Conservation (phyloP, 2,797 vertebrate species). For the Streptopelia turtur region DNA sequence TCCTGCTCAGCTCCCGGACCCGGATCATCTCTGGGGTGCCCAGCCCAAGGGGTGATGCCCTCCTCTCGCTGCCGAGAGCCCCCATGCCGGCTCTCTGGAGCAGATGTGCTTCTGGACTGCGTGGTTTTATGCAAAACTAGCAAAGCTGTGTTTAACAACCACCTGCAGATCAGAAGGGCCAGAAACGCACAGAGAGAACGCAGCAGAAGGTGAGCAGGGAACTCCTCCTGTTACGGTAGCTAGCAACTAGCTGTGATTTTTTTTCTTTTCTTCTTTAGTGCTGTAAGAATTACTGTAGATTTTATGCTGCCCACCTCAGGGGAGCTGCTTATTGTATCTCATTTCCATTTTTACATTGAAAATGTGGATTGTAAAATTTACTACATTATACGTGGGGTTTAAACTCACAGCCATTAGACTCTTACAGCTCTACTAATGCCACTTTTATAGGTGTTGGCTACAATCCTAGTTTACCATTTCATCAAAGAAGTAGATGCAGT, state of each 20-base stretch:
- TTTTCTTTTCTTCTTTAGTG: slow-evolving; percentile 13
- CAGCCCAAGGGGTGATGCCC: neutral
- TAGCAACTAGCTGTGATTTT: neutral
- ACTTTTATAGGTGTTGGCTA: slow-evolving; percentile 71
- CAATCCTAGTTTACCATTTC: slow-evolving; percentile 68
- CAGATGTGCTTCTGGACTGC: neutral
- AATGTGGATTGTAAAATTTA: slow-evolving; percentile 72
- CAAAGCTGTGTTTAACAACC: neutral
- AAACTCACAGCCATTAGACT: slow-evolving; percentile 66
- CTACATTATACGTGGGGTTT: slow-evolving; percentile 25
- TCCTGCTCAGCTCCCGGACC: neutral
- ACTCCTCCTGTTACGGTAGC: slow-evolving; percentile 26
- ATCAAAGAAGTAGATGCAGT: slow-evolving; percentile 60
- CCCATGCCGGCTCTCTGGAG: neutral
- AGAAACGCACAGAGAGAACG: neutral
- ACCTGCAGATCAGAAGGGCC: neutral
- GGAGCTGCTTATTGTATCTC: slow-evolving; percentile 56
- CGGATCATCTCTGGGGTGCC: neutral
- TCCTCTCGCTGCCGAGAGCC: neutral
- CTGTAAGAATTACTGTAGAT: slow-evolving; percentile 53
- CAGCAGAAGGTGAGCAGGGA: neutral
- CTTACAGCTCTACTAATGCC: slow-evolving; percentile 72
- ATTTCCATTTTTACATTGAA: slow-evolving; percentile 72
- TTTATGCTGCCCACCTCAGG: slow-evolving; percentile 44
- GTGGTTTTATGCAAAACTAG: neutral